A percentile compares a stretch with the other conserved stretches of the same genome.
phyloP scores from a whole-genome alignment of 2,113 vertebrate genomes.

The Telmatochromis sp. region DNA sequence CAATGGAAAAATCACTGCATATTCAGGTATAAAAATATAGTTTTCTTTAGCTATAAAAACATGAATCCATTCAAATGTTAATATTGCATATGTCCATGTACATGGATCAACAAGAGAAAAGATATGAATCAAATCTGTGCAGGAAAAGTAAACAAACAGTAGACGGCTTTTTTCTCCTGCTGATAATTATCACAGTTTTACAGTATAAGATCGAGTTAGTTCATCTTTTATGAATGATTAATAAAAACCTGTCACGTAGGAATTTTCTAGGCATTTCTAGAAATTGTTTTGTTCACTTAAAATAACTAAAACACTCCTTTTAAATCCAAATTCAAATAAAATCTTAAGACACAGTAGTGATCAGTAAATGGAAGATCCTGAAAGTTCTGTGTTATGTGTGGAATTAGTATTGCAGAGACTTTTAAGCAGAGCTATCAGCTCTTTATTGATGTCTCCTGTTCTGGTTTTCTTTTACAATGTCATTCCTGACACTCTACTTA shows the following conservation, averaged over 20 bases:
- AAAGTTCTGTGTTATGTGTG: accelerated
- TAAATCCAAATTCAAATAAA: neutral
- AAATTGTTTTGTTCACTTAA: neutral
- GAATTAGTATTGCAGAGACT: neutral
- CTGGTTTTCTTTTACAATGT: neutral
- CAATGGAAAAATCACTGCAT: neutral
- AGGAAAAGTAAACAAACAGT: accelerated
- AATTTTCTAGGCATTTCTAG: neutral
- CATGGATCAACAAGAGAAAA: neutral
- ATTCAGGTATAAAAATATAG: neutral
- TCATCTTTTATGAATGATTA: neutral
- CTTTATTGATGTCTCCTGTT: neutral
- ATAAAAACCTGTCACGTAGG: neutral
- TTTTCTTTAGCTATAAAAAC: neutral
- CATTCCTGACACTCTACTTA: neutral
- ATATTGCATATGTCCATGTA: accelerated
- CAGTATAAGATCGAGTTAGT: neutral
- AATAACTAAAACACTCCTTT: neutral
- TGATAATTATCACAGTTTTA: neutral
- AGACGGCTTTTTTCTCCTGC: neutral
- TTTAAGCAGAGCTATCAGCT: neutral
- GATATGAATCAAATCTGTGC: neutral
- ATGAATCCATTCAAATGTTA: neutral
- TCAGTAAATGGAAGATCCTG: neutral
- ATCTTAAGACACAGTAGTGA: neutral